phyloP scores from a whole-genome alignment of 2,888 invertebrate genomes.

The Clunio marinus region DNA sequence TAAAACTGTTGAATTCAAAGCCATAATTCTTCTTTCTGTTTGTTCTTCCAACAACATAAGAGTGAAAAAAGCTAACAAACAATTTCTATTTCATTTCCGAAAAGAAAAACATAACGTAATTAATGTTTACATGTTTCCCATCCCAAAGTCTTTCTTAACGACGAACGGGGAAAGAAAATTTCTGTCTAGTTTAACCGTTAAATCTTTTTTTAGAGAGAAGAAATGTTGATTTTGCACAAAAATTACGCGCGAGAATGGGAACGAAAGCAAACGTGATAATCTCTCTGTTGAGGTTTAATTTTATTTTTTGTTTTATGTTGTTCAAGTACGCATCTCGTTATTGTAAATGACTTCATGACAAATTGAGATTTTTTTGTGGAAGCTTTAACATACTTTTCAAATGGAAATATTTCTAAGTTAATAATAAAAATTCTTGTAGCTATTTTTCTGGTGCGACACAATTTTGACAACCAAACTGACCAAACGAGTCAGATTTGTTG shows the following conservation, averaged over 20 bases:
- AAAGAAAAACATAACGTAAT: constrained; percentile 17
- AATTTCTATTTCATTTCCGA: constrained; percentile 31
- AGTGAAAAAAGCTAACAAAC: constrained; percentile 11
- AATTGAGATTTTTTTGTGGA: neutral
- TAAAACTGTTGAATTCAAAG: too few relatives aligned
- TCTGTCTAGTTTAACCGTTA: constrained; percentile 30
- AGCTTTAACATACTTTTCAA: too few relatives aligned
- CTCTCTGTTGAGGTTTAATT: neutral
- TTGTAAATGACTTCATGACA: constrained; percentile 12
- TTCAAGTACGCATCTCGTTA: constrained; percentile 23
- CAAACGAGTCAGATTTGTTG: too few relatives aligned
- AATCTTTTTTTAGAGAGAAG: constrained; percentile 5
- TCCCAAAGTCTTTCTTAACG: neutral
- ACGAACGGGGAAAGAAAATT: constrained; percentile 17
- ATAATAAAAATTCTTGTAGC: too few relatives aligned
- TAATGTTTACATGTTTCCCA: neutral
- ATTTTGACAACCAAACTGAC: too few relatives aligned
- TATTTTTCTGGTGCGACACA: too few relatives aligned
- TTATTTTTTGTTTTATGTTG: neutral
- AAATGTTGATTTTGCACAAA: neutral
- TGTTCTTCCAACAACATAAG: neutral
- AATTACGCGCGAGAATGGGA: constrained; percentile 34
- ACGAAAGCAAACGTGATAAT: constrained; percentile 37
- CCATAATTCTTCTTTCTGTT: constrained; percentile 2
- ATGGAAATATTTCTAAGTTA: too few relatives aligned